These are phyloP conservation scores for Nephrotoma appendiculata DNA, from an alignment of 2,888 invertebrate species.

Conservation along the genomic window DNA sequence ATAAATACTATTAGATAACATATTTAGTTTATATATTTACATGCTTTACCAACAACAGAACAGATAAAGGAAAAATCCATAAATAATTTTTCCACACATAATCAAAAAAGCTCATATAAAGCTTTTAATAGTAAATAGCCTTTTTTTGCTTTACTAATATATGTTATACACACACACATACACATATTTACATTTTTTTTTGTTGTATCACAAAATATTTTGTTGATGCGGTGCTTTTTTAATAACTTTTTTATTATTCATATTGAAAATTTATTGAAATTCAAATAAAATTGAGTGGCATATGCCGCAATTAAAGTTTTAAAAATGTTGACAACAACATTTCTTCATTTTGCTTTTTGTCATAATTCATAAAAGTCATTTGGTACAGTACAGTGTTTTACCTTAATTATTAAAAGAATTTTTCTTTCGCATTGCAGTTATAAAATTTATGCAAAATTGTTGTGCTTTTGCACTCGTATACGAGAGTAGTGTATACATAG, in stretches of 20 bases:
- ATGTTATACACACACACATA: neutral
- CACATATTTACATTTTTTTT: neutral
- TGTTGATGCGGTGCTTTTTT: neutral
- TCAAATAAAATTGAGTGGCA: neutral
- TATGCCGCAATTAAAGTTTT: neutral
- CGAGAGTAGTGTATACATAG: neutral
- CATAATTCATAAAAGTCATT: neutral
- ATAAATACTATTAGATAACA: neutral
- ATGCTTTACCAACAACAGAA: neutral
- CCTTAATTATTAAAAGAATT: neutral
- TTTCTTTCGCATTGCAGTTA: neutral
- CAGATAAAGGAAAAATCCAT: neutral
- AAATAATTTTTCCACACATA: neutral
- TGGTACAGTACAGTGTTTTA: neutral
- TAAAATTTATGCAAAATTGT: neutral
- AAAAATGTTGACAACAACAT: neutral
- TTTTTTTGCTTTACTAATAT: neutral
- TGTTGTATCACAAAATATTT: neutral
- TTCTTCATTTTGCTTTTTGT: neutral
- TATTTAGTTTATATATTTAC: neutral
- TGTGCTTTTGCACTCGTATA: neutral
- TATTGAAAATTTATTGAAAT: neutral
- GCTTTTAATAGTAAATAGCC: neutral
- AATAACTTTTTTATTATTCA: neutral
- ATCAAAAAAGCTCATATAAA: neutral